Base-by-base conservation (phyloP, 2,797 vertebrate species). In the Mormyrops attenuatus region DNA sequence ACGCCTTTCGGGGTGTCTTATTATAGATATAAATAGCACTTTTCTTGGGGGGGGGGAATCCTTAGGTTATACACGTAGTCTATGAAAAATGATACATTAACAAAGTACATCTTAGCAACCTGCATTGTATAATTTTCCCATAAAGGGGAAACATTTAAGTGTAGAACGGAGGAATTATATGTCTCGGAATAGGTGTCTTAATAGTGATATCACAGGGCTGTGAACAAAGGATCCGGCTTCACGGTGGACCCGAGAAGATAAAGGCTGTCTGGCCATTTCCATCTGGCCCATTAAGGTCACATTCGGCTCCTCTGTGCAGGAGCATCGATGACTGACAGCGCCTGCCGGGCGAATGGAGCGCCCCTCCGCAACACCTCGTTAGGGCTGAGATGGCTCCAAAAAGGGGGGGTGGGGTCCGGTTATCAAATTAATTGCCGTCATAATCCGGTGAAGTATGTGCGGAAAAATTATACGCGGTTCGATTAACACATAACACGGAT, bases 401-500 rank as follows among this genome's bases (percentile, higher is more conserved):
- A 53, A 94, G 95, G 17, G 17, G 17, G 34, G 69, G 34, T 2
- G 34, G 34, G 15, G 69, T 38, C 96, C 97, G 97, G 97, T 96
- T 97, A 96, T 98, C 97, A 98, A 99, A 99, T 99, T 97, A 98
- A 99, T 99, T 97, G 96, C 94, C 90, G 97, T 94, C 97, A 97
- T 97, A 97, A 97, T 97, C 95, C 95, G 95, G 94, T 97, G 97
- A 97, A 97, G 97, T 97, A 97, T 95, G 95, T 97, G 96, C 96
- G 95, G 96, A 97, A 97, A 98, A 97, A 97, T 98, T 97, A 99
- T 96, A 96, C 94, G 96, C 96, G 92, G 96, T 98, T 99, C 97
- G 97, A 99, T 99, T 99, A 99, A 97, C 95, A 96, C 98, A 98
- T 99, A 99, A 98, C 98, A 98, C 96, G 96, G 96, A 96, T 98